Conservation (phyloP, 2,113 vertebrate genomes). For the Ptychochromis oligacanthus region DNA sequence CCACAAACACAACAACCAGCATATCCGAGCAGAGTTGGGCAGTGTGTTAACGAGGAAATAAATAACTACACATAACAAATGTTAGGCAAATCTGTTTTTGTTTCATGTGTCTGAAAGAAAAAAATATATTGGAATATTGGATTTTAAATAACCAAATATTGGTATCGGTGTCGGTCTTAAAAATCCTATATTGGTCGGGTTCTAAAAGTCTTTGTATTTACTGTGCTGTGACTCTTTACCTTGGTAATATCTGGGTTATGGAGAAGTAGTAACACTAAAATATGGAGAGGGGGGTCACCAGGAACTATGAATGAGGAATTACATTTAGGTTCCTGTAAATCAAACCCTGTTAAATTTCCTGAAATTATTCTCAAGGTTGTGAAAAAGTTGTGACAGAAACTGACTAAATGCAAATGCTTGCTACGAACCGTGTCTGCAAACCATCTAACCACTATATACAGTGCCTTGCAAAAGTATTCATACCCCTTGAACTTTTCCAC, state of each 20-base stretch:
- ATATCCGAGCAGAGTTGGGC: accelerated
- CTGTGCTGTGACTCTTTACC: neutral
- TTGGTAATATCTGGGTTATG: accelerated
- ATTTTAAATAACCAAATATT: accelerated
- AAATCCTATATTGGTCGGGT: too few species aligned
- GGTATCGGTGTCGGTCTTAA: too few species aligned
- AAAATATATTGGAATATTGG: neutral
- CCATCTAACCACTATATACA: too few species aligned
- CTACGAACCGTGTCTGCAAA: too few species aligned
- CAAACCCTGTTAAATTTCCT: neutral
- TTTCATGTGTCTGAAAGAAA: neutral
- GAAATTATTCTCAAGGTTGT: too few species aligned
- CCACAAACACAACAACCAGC: neutral
- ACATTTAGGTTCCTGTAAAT: neutral
- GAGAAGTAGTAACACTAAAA: neutral
- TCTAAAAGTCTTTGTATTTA: too few species aligned
- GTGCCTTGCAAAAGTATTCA: too few species aligned
- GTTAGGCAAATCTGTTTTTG: neutral
- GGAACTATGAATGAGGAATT: accelerated
- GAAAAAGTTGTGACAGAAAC: too few species aligned
- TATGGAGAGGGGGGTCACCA: too few species aligned
- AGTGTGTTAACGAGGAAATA: neutral
- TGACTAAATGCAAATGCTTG: too few species aligned
- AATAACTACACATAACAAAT: neutral
- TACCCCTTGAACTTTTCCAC: too few species aligned